Evolutionary conservation across 1,140 invertebrate genomes (phyloP), one percentile per base, ranked within the genome.

Genomic region (Proales similis): DNA sequence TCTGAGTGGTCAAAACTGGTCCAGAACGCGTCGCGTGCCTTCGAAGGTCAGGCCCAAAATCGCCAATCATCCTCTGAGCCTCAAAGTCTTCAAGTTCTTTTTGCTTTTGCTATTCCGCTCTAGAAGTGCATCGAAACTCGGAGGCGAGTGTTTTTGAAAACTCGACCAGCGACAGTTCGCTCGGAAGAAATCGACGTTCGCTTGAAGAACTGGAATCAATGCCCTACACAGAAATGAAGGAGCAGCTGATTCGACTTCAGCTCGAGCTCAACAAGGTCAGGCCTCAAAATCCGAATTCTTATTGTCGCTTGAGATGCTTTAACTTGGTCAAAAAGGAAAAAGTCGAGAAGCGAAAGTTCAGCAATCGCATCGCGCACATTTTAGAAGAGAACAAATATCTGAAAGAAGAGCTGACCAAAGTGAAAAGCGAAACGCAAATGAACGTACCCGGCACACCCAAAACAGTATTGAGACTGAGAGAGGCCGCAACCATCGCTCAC

Each of bases 1-100:
- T 79, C 85, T 64, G 85, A 87, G 70, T 87, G 85, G 86, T 80
- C 82, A 6, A 82, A 81, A 71, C 76, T 88, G 12, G 85, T 87
- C 4, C 82, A 86, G 68, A 85, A 84, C 9, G 85, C 85, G 19
- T 85, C 83, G 1, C 79, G 82, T 63, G 84, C 84, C 22, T 83
- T 86, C 76, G 77, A 83, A 66, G 68, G 75, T 72, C 67, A 70
- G 65, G 46, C 19, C 24, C 9, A 22, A 17, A 9, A 9, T 46
- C 14, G 17, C 11, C 7, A 12, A 7, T 46, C 9, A 46, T 17
- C 7, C 7, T 46, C 27, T 6, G 7, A 32, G 45, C 4, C n/a
- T 4, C 42, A 4, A 22, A 29, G 14, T 63, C 22, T 33, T 62
- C 20, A 9, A 27, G 33, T 5, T 62, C 14, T n/a, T 14, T 12